Evolutionary conservation across 2,797 vertebrate species (phyloP), one percentile per base, ranked within the genome.

Genomic region (Delichon dasypus): DNA sequence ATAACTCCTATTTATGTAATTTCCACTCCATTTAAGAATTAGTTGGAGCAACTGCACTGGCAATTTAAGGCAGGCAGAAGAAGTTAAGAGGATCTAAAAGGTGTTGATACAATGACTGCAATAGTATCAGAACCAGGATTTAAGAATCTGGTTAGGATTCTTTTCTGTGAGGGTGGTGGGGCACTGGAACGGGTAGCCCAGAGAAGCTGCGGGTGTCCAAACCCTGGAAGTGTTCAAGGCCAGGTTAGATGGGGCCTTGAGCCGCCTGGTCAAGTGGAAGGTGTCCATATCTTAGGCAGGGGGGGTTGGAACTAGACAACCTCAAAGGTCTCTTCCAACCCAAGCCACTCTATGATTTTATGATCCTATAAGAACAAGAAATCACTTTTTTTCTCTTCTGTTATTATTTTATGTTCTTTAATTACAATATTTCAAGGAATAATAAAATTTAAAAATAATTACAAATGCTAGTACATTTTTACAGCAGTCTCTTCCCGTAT

Each of bases 21-120:
- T 95, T 95, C 78, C 87, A 89, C 87, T 85, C 88, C 74, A 93
- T 88, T 88, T 91, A 88, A 91, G 70, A 92, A 93, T 93, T 50
- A 73, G 44, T 44, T 89, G 64, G 54, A 92, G 45, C 36, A 78
- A 89, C 13, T 65, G 26, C 36, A 74, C 34, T 30, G 54, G 40
- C 23, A 73, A 88, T 75, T 65, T 66, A 75, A 74, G 42, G 47
- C 72, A 87, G n/a, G 70, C 36, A 87, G 57, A 60, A 84, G 74
- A 76, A 80, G 27, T 51, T 71, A 32, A 54, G 22, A 80, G 57
- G 9, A 51, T 61, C 55, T 68, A 60, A 67, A 71, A 74, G 8
- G 16, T 71, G 74, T 85, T 85, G 34, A 81, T 55, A 27, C 40
- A 76, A 42, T 5, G 16, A 58, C 18, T 47, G 44, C 1, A 2